A percentile compares a stretch with the other conserved stretches of the same genome.
phyloP scores from a whole-genome alignment of 2,113 vertebrate genomes.

The Ailurus styani region DNA sequence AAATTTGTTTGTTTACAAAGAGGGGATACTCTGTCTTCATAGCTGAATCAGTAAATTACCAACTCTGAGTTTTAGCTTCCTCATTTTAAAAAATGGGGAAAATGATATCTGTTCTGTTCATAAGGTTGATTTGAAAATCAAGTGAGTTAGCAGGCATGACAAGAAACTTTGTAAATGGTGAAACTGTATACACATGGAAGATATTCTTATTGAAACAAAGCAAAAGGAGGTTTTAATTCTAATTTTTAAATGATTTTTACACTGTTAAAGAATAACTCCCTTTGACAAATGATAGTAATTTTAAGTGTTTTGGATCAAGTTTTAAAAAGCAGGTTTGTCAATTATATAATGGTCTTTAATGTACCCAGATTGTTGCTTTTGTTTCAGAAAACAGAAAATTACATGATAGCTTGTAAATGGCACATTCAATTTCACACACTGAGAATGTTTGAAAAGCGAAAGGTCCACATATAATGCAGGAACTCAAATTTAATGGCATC shows the following conservation, averaged over 20 bases:
- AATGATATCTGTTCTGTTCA: background rate
- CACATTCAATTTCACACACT: constrained; percentile 63
- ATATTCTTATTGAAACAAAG: constrained; percentile 2
- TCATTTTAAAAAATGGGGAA: background rate
- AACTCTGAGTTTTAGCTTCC: background rate
- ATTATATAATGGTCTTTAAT: constrained; percentile 69
- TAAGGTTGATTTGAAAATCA: constrained; percentile 12
- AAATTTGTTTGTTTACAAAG: background rate
- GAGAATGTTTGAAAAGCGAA: constrained; percentile 56
- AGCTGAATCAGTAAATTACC: background rate
- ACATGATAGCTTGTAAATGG: constrained; percentile 70
- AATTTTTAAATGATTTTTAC: constrained; percentile 62
- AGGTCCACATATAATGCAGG: constrained; percentile 58
- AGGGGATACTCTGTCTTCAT: background rate
- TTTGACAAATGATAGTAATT: constrained; percentile 66
- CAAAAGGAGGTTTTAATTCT: constrained; percentile 26
- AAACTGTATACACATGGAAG: background rate
- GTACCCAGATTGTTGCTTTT: constrained; percentile 70
- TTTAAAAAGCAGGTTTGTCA: constrained; percentile 69
- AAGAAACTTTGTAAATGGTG: background rate
- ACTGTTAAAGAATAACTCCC: constrained; percentile 49
- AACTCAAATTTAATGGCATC: constrained; percentile 69
- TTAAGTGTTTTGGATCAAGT: constrained; percentile 64
- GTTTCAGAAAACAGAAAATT: constrained; percentile 75
- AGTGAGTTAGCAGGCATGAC: background rate